Conservation (phyloP, 2,888 invertebrate species). For the Coleophora deauratella region DNA sequence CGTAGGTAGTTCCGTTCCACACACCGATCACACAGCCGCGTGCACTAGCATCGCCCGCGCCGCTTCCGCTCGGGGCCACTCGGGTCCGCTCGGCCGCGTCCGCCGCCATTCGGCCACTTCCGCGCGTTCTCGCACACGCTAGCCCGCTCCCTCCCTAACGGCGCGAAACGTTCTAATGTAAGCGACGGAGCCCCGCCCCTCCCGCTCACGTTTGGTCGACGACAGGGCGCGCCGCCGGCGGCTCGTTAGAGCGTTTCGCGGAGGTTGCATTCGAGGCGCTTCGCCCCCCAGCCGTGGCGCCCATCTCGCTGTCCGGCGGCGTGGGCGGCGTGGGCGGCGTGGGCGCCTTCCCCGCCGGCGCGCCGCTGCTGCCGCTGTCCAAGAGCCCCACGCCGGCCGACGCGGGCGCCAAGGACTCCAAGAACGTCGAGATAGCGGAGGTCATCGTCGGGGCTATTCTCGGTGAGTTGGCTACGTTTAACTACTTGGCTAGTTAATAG, state of each 20-base stretch:
- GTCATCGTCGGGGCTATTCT: slow-evolving; percentile 97
- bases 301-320: slow-evolving; percentile 88
- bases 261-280: slow-evolving; percentile 84
- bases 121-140: slow-evolving; percentile 24
- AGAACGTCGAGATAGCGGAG: slow-evolving; percentile 96
- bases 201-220: slow-evolving; percentile 41
- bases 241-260: slow-evolving; percentile 82
- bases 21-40: no score
- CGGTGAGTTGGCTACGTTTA: slow-evolving; percentile 71
- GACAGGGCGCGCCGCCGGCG: slow-evolving; percentile 71
- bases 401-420: slow-evolving; percentile 84
- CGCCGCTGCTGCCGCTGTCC: slow-evolving; percentile 81
- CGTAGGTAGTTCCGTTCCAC: no score
- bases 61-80: no score
- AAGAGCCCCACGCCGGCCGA: slow-evolving; percentile 88
- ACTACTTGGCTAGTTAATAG: background rate
- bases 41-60: no score
- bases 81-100: no score
- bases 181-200: slow-evolving; percentile 20
- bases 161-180: slow-evolving; percentile 66
- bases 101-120: slow-evolving; percentile 7
- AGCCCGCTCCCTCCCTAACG: slow-evolving; percentile 43
- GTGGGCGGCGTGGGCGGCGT: slow-evolving; percentile 66
- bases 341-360: slow-evolving; percentile 78
- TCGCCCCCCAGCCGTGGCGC: slow-evolving; percentile 80